Conservation (phyloP, 2,888 invertebrate genomes). For the Subacronicta megacephala region DNA sequence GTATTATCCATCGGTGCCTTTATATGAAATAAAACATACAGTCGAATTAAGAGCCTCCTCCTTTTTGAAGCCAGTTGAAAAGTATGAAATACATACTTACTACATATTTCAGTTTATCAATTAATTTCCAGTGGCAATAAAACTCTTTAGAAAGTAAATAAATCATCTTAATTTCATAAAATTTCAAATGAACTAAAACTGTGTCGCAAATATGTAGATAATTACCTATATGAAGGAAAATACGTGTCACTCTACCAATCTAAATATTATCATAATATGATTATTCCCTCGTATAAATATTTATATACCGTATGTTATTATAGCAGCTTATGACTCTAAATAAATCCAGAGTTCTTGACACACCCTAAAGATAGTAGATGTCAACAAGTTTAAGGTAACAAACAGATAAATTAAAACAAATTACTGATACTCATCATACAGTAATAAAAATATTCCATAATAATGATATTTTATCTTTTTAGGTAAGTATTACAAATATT, state of each 20-base stretch:
- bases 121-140: no score
- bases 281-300: slow-evolving; percentile 32
- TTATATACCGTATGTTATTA: slow-evolving; percentile 35
- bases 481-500: neutral
- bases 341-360: slow-evolving; percentile 49
- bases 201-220: neutral
- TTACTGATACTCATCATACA: slow-evolving; percentile 28
- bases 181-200: no score
- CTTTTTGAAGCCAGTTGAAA: no score
- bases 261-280: slow-evolving; percentile 37
- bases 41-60: no score
- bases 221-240: slow-evolving; percentile 21
- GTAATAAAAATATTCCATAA: slow-evolving; percentile 51
- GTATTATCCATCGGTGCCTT: no score
- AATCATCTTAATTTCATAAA: no score
- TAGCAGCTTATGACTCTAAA: slow-evolving; percentile 31
- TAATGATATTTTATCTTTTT: slow-evolving; percentile 13
- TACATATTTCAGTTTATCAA: no score
- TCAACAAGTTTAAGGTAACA: slow-evolving; percentile 65
- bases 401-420: slow-evolving; percentile 53
- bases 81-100: no score
- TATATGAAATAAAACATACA: no score
- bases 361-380: slow-evolving; percentile 60
- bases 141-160: no score
- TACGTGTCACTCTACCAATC: slow-evolving; percentile 11